These are phyloP conservation scores for Oscheius myriophilus DNA, from an alignment of 2,888 invertebrate genomes.

Conservation along the genomic window DNA sequence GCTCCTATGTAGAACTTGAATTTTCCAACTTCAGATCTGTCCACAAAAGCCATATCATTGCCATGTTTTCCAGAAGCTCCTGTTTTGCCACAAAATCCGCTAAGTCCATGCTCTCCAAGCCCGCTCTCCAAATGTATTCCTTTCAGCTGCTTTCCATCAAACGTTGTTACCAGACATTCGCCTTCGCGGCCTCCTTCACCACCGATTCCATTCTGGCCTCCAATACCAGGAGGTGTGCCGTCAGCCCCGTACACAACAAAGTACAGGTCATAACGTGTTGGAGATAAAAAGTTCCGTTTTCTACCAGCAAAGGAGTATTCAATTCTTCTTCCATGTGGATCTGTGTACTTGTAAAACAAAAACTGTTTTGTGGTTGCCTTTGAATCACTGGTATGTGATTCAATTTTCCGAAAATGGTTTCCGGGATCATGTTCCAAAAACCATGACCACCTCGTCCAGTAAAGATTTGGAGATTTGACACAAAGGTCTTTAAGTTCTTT, in stretches of 20 bases:
- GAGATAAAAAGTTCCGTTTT: slow-evolving; percentile 1
- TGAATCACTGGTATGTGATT: not conserved
- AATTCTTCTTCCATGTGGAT: slow-evolving; percentile 17
- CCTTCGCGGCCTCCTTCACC: slow-evolving; percentile 28
- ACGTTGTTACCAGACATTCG: not conserved
- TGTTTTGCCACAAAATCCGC: slow-evolving; percentile 9
- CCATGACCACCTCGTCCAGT: slow-evolving; percentile 2
- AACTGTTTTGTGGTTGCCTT: not conserved
- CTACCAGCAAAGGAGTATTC: slow-evolving; percentile 22
- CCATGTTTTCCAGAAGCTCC: slow-evolving; percentile 26
- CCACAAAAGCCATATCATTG: slow-evolving; percentile 26
- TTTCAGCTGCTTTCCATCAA: slow-evolving; percentile 3
- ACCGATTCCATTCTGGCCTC: slow-evolving; percentile 28
- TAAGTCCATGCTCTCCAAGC: not conserved
- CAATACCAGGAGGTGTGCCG: slow-evolving; percentile 9
- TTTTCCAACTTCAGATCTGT: slow-evolving; percentile 20
- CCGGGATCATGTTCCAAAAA: not conserved
- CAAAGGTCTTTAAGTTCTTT: not conserved
- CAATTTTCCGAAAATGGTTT: not conserved
- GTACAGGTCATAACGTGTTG: slow-evolving; percentile 20
- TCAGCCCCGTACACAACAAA: slow-evolving; percentile 25
- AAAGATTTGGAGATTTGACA: not conserved
- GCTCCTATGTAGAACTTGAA: too few relatives aligned
- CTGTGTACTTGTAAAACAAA: not conserved
- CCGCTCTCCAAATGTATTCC: not conserved